Conservation (phyloP, 2,113 vertebrate species). For the Mungos mungo region DNA sequence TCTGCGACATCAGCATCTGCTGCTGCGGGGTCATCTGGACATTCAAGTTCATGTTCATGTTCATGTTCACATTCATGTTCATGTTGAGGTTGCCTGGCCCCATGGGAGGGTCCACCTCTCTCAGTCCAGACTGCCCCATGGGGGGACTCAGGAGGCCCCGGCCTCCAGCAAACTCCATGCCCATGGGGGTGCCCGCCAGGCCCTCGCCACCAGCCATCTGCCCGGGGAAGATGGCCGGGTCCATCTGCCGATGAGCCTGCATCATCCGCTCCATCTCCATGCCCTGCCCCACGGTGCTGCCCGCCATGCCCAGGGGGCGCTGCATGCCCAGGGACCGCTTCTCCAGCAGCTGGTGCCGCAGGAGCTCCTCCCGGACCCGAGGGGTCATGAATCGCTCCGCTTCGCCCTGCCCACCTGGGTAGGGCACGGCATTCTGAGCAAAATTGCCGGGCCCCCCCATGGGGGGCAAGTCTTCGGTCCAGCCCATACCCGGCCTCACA, state of each 20-base stretch:
- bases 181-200: conserved; percentile 80
- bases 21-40: conserved; percentile 92
- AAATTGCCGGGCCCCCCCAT: conserved; percentile 88
- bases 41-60: conserved; percentile 92
- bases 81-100: conserved; percentile 90
- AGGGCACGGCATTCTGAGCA: conserved; percentile 87
- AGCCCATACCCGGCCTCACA: conserved; percentile 90
- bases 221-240: conserved; percentile 85
- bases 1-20: conserved; percentile 94
- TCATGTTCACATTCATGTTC: conserved; percentile 92
- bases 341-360: conserved; percentile 93
- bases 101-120: conserved; percentile 91
- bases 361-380: conserved; percentile 91
- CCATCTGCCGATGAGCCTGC: conserved; percentile 88
- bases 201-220: conserved; percentile 83
- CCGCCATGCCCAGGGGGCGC: conserved; percentile 84
- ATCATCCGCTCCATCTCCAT: conserved; percentile 93
- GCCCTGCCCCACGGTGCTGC: conserved; percentile 87
- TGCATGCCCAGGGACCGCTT: conserved; percentile 90
- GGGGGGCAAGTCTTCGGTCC: conserved; percentile 93
- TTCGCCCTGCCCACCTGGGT: conserved; percentile 90
- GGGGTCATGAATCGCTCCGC: conserved; percentile 90
- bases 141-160: conserved; percentile 93
- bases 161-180: conserved; percentile 92
- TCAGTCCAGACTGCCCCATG: conserved; percentile 87